Evolutionary conservation across 2,888 invertebrate genomes (phyloP).

Genomic region (Caenorhabditis doughertyi): DNA sequence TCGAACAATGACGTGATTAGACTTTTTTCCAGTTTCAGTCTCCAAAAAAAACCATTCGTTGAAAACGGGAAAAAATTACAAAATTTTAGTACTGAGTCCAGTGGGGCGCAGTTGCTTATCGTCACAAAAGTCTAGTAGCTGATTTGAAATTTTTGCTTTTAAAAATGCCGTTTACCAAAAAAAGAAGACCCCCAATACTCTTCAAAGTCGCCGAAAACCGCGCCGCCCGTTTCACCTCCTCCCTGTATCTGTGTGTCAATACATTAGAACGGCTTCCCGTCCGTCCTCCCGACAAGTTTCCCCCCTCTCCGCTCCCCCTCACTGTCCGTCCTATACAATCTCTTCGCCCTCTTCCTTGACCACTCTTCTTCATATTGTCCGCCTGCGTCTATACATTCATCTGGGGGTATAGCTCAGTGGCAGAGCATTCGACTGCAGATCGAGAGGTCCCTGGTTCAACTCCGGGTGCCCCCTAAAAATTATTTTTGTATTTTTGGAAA

Average conservation of each 20-base stretch:
- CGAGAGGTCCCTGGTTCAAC: constrained; percentile 79
- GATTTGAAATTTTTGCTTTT: too few relatives aligned
- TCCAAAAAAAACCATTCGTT: too few relatives aligned
- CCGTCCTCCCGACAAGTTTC: not conserved
- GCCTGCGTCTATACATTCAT: not conserved
- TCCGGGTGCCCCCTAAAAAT: constrained; percentile 48
- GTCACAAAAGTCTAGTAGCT: too few relatives aligned
- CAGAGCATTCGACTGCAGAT: constrained; percentile 82
- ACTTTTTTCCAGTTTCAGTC: too few relatives aligned
- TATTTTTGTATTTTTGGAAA: constrained; percentile 11
- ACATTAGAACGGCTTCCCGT: not conserved
- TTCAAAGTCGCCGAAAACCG: too few relatives aligned
- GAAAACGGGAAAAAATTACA: too few relatives aligned
- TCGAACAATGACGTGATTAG: too few relatives aligned
- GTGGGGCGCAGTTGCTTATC: too few relatives aligned
- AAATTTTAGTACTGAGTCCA: too few relatives aligned
- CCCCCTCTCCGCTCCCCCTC: not conserved
- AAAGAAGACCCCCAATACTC: too few relatives aligned
- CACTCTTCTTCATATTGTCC: not conserved
- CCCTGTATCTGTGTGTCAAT: not conserved
- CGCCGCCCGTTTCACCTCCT: too few relatives aligned
- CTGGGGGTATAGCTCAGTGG: constrained; percentile 82
- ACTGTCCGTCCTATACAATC: not conserved
- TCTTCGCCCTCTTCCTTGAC: not conserved
- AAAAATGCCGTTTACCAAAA: too few relatives aligned